These are phyloP conservation scores for Atethmia centrago DNA, from an alignment of 2,888 invertebrate genomes.

Conservation along the genomic window DNA sequence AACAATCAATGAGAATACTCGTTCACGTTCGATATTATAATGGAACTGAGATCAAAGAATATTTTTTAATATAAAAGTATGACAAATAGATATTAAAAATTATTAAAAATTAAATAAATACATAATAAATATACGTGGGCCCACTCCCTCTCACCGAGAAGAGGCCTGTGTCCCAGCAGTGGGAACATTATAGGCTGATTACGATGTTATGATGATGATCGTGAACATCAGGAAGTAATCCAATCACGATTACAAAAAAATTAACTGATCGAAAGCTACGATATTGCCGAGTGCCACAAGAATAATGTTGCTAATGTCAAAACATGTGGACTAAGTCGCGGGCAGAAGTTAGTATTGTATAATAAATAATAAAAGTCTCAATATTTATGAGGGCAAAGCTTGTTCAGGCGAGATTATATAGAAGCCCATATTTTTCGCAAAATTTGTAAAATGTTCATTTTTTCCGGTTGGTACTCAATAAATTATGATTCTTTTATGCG, in stretches of 20 bases:
- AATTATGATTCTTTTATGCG: conserved; percentile 40
- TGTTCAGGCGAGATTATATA: conserved; percentile 25
- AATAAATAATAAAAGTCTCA: conserved; percentile 13
- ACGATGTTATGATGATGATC: too few relatives aligned
- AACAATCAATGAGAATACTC: too few relatives aligned
- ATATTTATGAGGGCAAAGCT: conserved; percentile 43
- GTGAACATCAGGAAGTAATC: neutral
- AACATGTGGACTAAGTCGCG: too few relatives aligned
- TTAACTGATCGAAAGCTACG: neutral
- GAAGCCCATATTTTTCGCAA: conserved; percentile 20
- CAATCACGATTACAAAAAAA: neutral
- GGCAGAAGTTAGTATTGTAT: neutral
- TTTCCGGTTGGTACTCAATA: conserved; percentile 37
- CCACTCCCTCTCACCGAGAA: too few relatives aligned
- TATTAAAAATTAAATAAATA: too few relatives aligned
- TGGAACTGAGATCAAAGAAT: neutral
- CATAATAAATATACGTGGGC: too few relatives aligned
- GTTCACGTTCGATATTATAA: neutral
- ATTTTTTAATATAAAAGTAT: neutral
- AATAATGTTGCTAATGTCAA: neutral
- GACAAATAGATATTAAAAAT: neutral
- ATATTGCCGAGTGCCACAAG: neutral
- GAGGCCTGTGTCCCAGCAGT: too few relatives aligned
- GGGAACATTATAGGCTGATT: too few relatives aligned
- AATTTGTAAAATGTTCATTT: conserved; percentile 29